phyloP scores from a whole-genome alignment of 35 echinoderm and acorn worm genomes.

The Stichopus chloronotus region DNA sequence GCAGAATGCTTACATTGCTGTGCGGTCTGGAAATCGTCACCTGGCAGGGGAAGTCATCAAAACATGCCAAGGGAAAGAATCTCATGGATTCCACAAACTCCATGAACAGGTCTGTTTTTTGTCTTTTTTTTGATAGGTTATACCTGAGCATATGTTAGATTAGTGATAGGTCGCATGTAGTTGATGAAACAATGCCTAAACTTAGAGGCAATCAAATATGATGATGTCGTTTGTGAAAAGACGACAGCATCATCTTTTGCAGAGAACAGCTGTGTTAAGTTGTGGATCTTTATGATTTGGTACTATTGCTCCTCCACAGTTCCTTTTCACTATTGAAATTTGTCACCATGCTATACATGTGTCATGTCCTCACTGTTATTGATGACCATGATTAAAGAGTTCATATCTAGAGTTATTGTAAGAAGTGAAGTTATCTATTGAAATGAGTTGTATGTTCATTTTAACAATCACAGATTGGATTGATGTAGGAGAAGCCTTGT shows the following conservation, averaged over 20 bases:
- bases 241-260: background rate
- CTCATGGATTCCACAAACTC: constrained; percentile 46
- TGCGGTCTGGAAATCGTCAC: constrained; percentile 22
- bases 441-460: too few relatives aligned
- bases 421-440: too few relatives aligned
- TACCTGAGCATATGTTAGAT: background rate
- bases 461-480: too few relatives aligned
- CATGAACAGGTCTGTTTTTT: constrained; percentile 26
- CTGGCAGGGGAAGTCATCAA: constrained; percentile 46
- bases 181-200: background rate
- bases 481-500: too few relatives aligned
- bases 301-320: too few relatives aligned
- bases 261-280: too few relatives aligned
- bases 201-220: background rate
- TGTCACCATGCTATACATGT: too few relatives aligned
- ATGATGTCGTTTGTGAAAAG: background rate
- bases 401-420: too few relatives aligned
- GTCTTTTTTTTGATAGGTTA: background rate
- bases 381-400: too few relatives aligned
- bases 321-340: too few relatives aligned
- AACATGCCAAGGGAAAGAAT: constrained; percentile 31
- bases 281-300: too few relatives aligned
- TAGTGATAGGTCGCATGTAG: background rate
- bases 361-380: too few relatives aligned
- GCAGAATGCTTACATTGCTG: constrained; percentile 35